These are phyloP conservation scores for Nezara viridula DNA, from an alignment of 2,888 invertebrate genomes.

Conservation along the genomic window DNA sequence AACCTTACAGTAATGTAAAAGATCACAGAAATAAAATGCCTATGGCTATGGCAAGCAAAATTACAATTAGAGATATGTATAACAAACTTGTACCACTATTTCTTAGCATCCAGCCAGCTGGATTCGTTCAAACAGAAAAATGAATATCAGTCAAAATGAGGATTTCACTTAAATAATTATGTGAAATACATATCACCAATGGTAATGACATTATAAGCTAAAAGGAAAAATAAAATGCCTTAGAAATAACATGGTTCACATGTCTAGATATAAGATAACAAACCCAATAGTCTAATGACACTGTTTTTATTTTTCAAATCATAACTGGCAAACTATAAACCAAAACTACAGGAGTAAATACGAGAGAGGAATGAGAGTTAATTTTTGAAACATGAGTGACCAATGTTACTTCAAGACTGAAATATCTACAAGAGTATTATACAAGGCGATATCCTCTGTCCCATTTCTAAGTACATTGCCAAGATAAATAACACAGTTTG, in stretches of 20 bases:
- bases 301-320: not conserved
- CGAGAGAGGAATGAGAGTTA: not conserved
- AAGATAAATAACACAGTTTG: slow-evolving; percentile 64
- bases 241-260: slow-evolving; percentile 50
- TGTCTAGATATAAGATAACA: not conserved
- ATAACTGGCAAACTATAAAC: not conserved
- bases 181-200: slow-evolving; percentile 57
- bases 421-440: slow-evolving; percentile 59
- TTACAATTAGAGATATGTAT: slow-evolving; percentile 59
- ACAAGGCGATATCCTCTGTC: slow-evolving; percentile 52
- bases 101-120: slow-evolving; percentile 23
- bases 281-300: not conserved
- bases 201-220: slow-evolving; percentile 56
- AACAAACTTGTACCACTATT: slow-evolving; percentile 52
- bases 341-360: not conserved
- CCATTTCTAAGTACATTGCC: slow-evolving; percentile 63
- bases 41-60: slow-evolving; percentile 59
- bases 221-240: slow-evolving; percentile 51
- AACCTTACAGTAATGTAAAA: slow-evolving; percentile 55
- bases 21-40: slow-evolving; percentile 58
- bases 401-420: slow-evolving; percentile 57
- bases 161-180: not conserved
- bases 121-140: not conserved
- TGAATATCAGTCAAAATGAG: slow-evolving; percentile 45
- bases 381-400: slow-evolving; percentile 54